These are phyloP conservation scores for Acropternis orthonyx DNA, from an alignment of 2,797 vertebrate species.

Conservation along the genomic window DNA sequence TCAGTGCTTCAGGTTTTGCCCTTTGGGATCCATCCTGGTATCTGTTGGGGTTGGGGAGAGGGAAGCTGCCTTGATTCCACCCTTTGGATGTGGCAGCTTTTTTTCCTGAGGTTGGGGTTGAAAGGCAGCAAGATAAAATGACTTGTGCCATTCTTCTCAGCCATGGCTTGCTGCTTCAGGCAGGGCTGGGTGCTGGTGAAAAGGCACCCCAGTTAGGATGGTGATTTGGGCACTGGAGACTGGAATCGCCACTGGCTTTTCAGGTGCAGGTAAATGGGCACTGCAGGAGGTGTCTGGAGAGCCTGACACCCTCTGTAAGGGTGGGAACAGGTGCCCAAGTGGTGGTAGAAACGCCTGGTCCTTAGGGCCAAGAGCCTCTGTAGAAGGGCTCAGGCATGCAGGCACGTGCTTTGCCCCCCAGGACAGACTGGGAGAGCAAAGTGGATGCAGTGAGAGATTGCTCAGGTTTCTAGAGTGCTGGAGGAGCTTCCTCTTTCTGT, in stretches of 20 bases:
- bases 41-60: neutral
- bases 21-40: neutral
- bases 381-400: neutral
- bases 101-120: neutral
- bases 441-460: neutral
- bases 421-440: slow-evolving; percentile 39
- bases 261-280: slow-evolving; percentile 37
- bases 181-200: slow-evolving; percentile 18
- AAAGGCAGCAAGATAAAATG: neutral
- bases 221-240: slow-evolving; percentile 12
- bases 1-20: neutral
- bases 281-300: neutral
- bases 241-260: neutral
- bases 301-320: neutral
- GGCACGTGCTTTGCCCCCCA: neutral
- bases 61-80: neutral
- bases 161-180: slow-evolving; percentile 46
- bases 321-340: neutral
- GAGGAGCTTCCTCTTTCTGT: slow-evolving; percentile 64
- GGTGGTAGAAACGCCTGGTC: neutral
- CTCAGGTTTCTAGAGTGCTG: slow-evolving; percentile 73
- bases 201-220: neutral
- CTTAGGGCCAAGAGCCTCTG: neutral
- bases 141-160: slow-evolving; percentile 32
- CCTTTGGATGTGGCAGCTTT: neutral